Conservation (phyloP, 2,888 invertebrate species). For the Ormyrus rosae region DNA sequence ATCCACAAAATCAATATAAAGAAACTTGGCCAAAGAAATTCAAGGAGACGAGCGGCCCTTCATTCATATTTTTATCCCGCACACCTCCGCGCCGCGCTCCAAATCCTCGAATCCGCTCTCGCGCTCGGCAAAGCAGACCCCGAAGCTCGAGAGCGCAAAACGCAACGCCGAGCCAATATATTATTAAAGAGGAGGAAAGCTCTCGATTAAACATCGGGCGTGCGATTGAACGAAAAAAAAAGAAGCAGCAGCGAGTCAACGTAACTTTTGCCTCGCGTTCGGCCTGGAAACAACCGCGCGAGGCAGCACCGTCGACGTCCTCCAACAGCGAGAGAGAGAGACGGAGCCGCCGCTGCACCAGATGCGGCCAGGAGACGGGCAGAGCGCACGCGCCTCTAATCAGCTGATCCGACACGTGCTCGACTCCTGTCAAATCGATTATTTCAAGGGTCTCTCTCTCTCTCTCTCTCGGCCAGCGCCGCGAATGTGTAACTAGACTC, state of each 20-base stretch:
- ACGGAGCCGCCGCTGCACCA: conserved; percentile 8
- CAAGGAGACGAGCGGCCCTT: conserved; percentile 6
- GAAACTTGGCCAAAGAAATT: conserved; percentile 10
- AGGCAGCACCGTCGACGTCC: conserved; percentile 53
- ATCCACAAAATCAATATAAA: conserved; percentile 13
- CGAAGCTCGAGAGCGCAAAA: too few species aligned
- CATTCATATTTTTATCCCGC: background rate
- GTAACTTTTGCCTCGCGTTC: background rate
- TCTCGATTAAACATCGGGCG: background rate
- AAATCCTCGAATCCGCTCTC: too few species aligned
- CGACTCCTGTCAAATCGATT: conserved; percentile 55
- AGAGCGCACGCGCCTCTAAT: conserved; percentile 14
- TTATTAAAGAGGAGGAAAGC: background rate
- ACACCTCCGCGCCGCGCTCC: too few species aligned
- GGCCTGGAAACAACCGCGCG: conserved; percentile 28
- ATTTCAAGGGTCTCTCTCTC: conserved; percentile 32
- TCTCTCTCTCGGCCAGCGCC: conserved; percentile 53
- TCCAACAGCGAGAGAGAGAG: conserved; percentile 18
- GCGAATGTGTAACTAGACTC: background rate
- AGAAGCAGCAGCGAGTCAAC: conserved; percentile 2
- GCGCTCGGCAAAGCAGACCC: too few species aligned
- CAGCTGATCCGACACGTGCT: conserved; percentile 54
- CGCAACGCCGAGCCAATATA: background rate
- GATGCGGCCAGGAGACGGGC: conserved; percentile 25
- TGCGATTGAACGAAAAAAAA: background rate